These are phyloP conservation scores for Lynx canadensis DNA, from an alignment of 2,113 vertebrate species.

Conservation along the genomic window DNA sequence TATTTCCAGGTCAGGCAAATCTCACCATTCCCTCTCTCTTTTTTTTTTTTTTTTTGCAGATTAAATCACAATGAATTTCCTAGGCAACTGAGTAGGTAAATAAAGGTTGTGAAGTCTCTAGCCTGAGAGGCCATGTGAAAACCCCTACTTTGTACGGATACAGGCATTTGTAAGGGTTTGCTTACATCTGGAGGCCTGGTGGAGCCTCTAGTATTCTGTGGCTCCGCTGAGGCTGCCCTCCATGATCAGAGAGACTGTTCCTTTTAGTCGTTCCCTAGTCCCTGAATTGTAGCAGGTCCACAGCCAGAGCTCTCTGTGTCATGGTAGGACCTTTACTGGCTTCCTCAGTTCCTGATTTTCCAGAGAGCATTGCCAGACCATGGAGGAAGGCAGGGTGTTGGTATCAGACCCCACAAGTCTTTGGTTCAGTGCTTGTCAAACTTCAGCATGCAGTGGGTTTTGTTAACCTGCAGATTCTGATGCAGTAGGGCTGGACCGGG, in stretches of 20 bases:
- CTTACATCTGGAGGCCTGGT: background rate
- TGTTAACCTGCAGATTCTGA: background rate
- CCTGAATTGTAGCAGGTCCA: background rate
- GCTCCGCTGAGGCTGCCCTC: background rate
- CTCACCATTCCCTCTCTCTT: background rate
- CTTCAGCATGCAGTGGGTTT: background rate
- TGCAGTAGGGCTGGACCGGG: background rate
- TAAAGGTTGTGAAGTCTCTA: background rate
- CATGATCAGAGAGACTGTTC: background rate
- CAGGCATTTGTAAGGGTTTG: background rate
- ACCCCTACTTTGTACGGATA: background rate
- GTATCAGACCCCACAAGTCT: background rate
- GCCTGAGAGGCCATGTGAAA: background rate
- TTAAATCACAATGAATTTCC: conserved; percentile 28
- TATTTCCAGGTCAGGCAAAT: background rate
- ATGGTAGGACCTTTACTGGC: background rate
- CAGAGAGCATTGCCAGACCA: background rate
- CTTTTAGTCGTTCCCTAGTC: background rate
- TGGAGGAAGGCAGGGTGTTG: background rate
- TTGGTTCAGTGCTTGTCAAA: background rate
- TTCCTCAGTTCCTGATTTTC: background rate
- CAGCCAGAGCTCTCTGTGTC: background rate
- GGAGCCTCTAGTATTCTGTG: background rate
- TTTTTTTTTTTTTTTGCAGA: background rate
- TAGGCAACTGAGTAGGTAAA: background rate